Conservation (phyloP, 2,888 invertebrate genomes). For the Pheosia tremula region DNA sequence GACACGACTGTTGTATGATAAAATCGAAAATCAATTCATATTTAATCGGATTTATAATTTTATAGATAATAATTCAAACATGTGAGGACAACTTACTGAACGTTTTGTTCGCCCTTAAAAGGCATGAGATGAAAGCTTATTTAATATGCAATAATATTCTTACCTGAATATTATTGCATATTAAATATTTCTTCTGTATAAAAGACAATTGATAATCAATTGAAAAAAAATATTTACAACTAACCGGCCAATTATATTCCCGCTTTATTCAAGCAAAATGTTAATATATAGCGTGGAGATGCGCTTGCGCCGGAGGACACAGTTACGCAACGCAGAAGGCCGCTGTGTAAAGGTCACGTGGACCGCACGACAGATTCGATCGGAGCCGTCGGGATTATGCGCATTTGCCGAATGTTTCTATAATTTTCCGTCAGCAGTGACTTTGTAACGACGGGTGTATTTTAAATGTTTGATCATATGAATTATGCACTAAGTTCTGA, state of each 20-base stretch:
- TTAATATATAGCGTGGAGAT: conserved; percentile 16
- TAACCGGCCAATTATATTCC: conserved; percentile 20
- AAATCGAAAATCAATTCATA: background rate
- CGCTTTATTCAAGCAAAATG: conserved; percentile 12
- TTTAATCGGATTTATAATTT: background rate
- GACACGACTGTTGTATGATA: background rate
- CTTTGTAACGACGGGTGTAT: conserved; percentile 16
- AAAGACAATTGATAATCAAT: background rate
- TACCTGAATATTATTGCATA: background rate
- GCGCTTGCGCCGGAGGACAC: conserved; percentile 40
- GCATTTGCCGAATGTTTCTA: background rate
- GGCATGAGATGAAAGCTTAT: background rate
- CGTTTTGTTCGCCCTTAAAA: no score
- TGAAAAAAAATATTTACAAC: background rate
- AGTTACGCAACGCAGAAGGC: conserved; percentile 48
- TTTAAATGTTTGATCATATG: no score
- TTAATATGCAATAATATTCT: no score
- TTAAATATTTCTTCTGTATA: background rate
- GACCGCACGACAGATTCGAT: conserved; percentile 29
- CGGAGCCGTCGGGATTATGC: conserved; percentile 27
- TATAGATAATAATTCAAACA: background rate
- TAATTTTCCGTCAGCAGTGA: conserved; percentile 18
- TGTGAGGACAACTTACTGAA: no score
- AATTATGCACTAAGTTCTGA: no score
- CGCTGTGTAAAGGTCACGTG: conserved; percentile 45